Conservation (phyloP, 2,113 vertebrate species). For the Larimichthys polyactis region DNA sequence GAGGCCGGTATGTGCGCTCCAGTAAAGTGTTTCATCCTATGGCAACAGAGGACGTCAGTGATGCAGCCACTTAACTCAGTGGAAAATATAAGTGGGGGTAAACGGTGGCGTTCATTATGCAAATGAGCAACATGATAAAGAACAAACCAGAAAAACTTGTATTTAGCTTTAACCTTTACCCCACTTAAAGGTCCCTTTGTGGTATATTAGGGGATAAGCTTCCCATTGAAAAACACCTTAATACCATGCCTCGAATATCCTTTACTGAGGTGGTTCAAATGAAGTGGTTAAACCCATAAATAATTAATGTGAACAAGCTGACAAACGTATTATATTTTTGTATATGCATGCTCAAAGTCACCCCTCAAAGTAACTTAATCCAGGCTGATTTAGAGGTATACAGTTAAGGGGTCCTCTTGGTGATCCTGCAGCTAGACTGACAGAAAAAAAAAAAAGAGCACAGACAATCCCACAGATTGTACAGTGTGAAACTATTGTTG, state of each 20-base stretch:
- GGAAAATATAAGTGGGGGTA: not conserved
- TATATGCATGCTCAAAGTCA: not conserved
- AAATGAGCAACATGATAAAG: not conserved
- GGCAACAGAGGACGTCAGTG: slow-evolving; percentile 4
- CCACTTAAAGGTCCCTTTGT: not conserved
- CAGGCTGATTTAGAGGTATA: not conserved
- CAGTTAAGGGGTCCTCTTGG: not conserved
- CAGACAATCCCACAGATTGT: not conserved
- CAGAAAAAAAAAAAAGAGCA: not conserved
- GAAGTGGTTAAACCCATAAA: not conserved
- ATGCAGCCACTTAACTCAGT: not conserved
- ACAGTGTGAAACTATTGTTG: not conserved
- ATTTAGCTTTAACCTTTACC: not conserved
- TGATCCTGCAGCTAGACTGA: not conserved
- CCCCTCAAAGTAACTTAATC: not conserved
- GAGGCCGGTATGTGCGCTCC: not conserved
- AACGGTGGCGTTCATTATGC: not conserved
- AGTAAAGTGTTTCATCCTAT: not conserved
- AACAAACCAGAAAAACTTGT: not conserved
- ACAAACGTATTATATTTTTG: not conserved
- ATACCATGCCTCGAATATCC: not conserved
- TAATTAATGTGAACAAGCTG: not conserved
- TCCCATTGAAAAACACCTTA: not conserved
- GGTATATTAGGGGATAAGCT: not conserved
- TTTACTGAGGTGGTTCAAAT: not conserved